Evolutionary conservation across 2,888 invertebrate genomes (phyloP).

Genomic region (Cheilosia vulpina): DNA sequence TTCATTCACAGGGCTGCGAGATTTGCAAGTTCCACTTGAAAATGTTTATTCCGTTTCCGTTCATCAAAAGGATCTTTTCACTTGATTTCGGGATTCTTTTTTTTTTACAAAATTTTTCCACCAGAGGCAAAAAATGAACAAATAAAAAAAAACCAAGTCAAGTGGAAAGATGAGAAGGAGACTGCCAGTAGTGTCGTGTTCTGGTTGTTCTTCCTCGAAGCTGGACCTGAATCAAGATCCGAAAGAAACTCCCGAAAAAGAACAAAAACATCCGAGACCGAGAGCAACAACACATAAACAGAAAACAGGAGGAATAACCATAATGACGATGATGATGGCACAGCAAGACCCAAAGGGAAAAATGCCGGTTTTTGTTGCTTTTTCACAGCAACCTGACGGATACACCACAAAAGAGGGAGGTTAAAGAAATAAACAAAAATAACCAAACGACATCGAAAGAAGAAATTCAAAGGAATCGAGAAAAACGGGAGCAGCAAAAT

Average conservation of each 20-base stretch:
- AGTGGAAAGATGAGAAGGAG: constrained; percentile 7
- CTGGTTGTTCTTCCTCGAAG: constrained; percentile 27
- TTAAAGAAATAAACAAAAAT: constrained; percentile 40
- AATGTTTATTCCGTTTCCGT: not conserved
- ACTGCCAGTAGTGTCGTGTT: constrained; percentile 23
- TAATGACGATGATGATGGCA: constrained; percentile 25
- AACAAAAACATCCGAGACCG: constrained; percentile 7
- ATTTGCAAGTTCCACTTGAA: not conserved
- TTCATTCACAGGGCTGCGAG: not conserved
- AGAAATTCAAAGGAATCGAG: constrained; percentile 14
- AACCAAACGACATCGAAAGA: constrained; percentile 12
- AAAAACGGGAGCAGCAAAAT: constrained; percentile 45
- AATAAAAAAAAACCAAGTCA: constrained; percentile 9
- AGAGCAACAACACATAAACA: constrained; percentile 43
- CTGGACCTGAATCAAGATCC: not conserved
- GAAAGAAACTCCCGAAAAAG: constrained; percentile 8
- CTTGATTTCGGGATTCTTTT: not conserved
- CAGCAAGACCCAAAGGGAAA: constrained; percentile 29
- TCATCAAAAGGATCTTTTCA: constrained; percentile 7
- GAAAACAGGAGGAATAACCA: constrained; percentile 25
- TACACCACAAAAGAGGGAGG: constrained; percentile 17
- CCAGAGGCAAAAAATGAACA: not conserved
- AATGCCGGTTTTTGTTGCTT: constrained; percentile 68
- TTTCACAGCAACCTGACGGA: constrained; percentile 21
- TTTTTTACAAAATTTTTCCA: not conserved